A percentile compares a stretch with the other conserved stretches of the same genome.
Evolutionary conservation across 2,113 vertebrate genomes (phyloP).

Genomic region (Sphyrna mokarran): DNA sequence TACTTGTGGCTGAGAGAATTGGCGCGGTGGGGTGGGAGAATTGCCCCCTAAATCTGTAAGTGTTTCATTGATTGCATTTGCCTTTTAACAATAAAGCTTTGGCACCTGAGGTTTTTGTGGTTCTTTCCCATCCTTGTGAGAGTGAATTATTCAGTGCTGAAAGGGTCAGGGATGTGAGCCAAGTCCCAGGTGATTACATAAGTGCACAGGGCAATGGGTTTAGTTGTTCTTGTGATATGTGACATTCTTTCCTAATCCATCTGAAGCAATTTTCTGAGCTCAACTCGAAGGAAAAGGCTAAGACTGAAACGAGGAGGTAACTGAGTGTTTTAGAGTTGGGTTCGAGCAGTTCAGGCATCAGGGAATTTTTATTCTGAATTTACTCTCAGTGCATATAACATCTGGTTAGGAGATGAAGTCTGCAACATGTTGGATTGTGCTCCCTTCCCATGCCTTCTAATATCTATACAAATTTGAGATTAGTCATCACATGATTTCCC

Average conservation of each 20-base stretch:
- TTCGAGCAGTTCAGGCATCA: neutral
- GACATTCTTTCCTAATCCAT: neutral
- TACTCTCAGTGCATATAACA: too few relatives aligned
- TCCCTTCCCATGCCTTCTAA: neutral
- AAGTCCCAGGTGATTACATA: neutral
- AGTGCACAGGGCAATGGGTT: neutral
- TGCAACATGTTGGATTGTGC: neutral
- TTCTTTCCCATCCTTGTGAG: neutral
- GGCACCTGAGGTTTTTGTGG: neutral
- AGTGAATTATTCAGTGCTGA: neutral
- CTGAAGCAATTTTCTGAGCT: neutral
- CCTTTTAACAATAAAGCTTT: neutral
- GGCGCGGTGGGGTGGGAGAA: too few relatives aligned
- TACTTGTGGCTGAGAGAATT: too few relatives aligned
- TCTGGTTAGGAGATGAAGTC: neutral
- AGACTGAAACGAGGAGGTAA: neutral
- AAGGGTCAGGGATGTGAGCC: neutral
- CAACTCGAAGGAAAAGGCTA: neutral
- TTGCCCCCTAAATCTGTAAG: neutral
- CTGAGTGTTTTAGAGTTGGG: neutral
- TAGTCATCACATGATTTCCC: neutral
- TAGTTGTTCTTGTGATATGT: neutral
- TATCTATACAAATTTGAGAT: neutral
- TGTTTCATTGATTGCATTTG: neutral
- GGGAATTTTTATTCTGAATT: neutral